These are phyloP conservation scores for Idaea straminata DNA, from an alignment of 2,888 invertebrate species.

Conservation along the genomic window DNA sequence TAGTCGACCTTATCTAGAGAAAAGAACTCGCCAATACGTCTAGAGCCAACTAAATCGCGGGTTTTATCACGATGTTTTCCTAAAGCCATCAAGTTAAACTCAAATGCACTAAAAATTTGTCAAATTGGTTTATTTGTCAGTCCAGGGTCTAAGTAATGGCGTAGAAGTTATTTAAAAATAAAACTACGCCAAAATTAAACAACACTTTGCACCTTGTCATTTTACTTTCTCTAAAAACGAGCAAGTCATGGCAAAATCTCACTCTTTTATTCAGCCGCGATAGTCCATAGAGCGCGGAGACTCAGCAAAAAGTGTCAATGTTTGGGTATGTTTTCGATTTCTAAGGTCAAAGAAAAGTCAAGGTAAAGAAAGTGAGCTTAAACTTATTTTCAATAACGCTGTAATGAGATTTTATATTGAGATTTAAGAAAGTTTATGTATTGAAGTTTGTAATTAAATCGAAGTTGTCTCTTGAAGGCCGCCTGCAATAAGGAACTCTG, in stretches of 20 bases:
- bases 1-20: too few species aligned
- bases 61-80: too few species aligned
- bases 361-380: neutral
- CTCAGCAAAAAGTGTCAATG: slow-evolving; percentile 2
- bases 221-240: slow-evolving; percentile 20
- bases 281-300: slow-evolving; percentile 3
- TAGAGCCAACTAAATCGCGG: too few species aligned
- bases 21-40: too few species aligned
- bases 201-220: slow-evolving; percentile 1
- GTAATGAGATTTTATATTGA: neutral
- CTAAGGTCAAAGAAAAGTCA: slow-evolving; percentile 22
- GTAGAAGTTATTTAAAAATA: too few species aligned
- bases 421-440: neutral
- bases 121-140: too few species aligned
- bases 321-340: slow-evolving; percentile 19
- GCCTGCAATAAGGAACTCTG: too few species aligned
- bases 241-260: slow-evolving; percentile 18
- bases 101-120: too few species aligned
- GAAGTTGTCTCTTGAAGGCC: too few species aligned
- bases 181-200: neutral
- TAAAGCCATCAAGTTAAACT: too few species aligned
- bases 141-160: too few species aligned
- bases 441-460: neutral
- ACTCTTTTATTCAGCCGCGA: neutral
- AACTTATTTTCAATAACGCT: neutral